Evolutionary conservation across 2,888 invertebrate species (phyloP).

Genomic region (Homarus gammarus): DNA sequence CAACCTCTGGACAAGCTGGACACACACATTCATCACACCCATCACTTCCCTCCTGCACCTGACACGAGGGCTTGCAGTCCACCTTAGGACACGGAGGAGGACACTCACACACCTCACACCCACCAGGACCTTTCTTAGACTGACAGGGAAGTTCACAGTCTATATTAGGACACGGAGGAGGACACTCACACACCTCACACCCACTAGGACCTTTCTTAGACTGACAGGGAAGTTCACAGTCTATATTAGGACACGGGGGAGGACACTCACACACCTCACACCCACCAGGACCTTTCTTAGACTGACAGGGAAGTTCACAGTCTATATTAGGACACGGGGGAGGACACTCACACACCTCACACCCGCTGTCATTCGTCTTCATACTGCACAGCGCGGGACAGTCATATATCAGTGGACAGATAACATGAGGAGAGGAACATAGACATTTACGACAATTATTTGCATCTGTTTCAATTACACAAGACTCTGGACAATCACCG

Average conservation of each 20-base stretch:
- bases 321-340: not conserved
- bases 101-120: not conserved
- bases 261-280: slow-evolving; percentile 4
- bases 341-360: not conserved
- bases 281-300: not conserved
- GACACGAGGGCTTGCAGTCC: not conserved
- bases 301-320: not conserved
- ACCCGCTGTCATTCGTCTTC: not conserved
- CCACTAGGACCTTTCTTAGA: not conserved
- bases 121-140: not conserved
- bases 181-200: slow-evolving; percentile 11
- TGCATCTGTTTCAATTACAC: too few species aligned
- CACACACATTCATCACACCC: not conserved
- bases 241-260: not conserved
- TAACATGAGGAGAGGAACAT: too few species aligned
- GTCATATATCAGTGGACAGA: not conserved
- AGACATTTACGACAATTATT: too few species aligned
- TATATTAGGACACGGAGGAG: not conserved
- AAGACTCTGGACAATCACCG: too few species aligned
- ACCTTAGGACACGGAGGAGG: not conserved
- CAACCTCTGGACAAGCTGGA: not conserved
- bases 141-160: not conserved
- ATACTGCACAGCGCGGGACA: not conserved
- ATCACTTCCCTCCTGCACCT: not conserved
- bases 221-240: not conserved